Evolutionary conservation across 2,888 invertebrate species (phyloP), one percentile per base, ranked within the genome.

Genomic region (Drosophila peninsularis): DNA sequence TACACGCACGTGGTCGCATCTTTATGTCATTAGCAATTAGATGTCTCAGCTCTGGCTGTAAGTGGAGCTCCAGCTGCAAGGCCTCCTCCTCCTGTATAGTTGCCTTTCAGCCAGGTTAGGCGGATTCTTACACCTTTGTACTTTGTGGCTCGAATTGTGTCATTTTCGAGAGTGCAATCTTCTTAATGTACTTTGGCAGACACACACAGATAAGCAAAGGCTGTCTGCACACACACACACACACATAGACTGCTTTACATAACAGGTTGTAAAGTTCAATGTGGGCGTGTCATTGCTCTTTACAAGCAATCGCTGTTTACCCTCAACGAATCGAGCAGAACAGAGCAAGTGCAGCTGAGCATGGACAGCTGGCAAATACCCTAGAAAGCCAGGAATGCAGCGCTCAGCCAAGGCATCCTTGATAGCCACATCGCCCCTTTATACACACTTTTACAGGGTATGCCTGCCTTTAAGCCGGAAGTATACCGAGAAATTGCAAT

Each of bases 111-210:
- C 10, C 21, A 24, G 24, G n/a, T n/a, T n/a, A 24, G 24, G 24
- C 24, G 24, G 24, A 24, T 30, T 30, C 53, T 41, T 61, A 62
- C 75, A 67, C 68, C 66, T 66, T 70, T 71, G 65, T 47, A 66
- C 71, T 70, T 67, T 78, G 72, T 72, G 71, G 70, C 54, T 36
- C 58, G 64, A 77, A 79, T 77, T 72, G 80, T 81, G 86, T 83
- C 88, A 83, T 78, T 85, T 78, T 70, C 72, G 69, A 82, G 75
- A 88, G 83, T 88, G 88, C 90, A 89, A 88, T 88, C 75, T 88
- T 77, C 87, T 73, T 89, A 86, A 88, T 88, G 89, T 83, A 81
- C 81, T 78, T 75, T 68, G 73, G 61, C 73, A 61, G 49, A 72
- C 60, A 55, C 32, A 47, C 47, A 72, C 53, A 36, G 11, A 27